Evolutionary conservation across 2,888 invertebrate species (phyloP), one percentile per base, ranked within the genome.

Genomic region (Stenurella melanura): DNA sequence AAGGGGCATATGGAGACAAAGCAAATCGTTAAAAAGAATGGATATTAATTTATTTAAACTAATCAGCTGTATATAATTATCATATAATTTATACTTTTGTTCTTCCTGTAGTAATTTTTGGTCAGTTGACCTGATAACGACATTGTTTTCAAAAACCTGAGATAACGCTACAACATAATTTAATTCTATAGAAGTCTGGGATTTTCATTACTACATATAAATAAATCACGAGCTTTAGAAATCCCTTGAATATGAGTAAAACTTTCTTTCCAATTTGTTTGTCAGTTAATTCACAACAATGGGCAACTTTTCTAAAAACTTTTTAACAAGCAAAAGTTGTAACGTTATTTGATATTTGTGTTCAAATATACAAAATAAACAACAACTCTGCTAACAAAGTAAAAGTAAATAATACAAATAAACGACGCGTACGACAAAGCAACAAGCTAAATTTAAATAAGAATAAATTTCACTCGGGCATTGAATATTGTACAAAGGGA

Each of bases 381-480:
- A 71, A 50, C 71, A 63, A 38, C 17, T 72, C 54, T 50, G 50
- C 63, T 63, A 17, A 54, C 72, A 42, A 54, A 34, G 72, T 63
- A 72, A 70, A 72, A 61, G 72, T 63, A 72, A 72, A 72, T 63
- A 72, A 54, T 58, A 60, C 50, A 72, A 72, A 72, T 54, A 72
- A 72, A 50, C 54, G 63, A 34, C 26, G 70, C 30, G n/a, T 38
- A 26, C 72, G 50, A 72, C 72, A 72, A 63, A 72, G 63, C 61
- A 26, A n/a, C 54, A 38, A 50, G 58, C 61, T 54, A 72, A 72
- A 61, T 72, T 63, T 72, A 72, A 72, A 72, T 72, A 63, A 63
- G 63, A 72, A 72, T 72, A 63, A 21, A 72, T 63, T 71, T 72
- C 30, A 58, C 58, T 12, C n/a, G n/a, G 4, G 15, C 60, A 34